Base-by-base conservation (phyloP, 2,113 vertebrate species). In the Calypte anna region DNA sequence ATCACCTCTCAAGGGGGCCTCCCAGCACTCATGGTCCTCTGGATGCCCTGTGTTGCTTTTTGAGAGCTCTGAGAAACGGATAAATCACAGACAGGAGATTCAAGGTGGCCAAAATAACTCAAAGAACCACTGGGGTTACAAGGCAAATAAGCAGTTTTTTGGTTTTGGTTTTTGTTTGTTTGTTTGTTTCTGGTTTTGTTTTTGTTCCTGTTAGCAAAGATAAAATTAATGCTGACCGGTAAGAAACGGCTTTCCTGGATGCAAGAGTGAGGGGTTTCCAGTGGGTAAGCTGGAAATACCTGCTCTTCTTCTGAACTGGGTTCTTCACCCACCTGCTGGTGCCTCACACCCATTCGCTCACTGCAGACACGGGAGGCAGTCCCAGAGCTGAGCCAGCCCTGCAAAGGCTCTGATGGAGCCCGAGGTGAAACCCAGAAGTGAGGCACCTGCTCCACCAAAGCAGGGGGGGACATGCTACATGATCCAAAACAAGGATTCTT, bases 341-440 rank as follows among this genome's bases (percentile, higher is more conserved):
- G 48, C 20, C 25, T 51, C 14, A 10, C 36, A 25, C 15, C 9
- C 38, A 6, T 33, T 38, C 64, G 12, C 12, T 62, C 43, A 1
- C 22, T 58, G 66, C 50, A 57, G 53, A 20, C 28, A 19, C 0
- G 0, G 43, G 36, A 74, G 38, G 9, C 1, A 2, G 14, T 50
- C 62, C 30, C 20, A 51, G 28, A 31, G 78, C 53, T 72, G 62
- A 15, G 1, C 1, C 31, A 64, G 66, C 36, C 59, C 48, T 19
- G 33, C 28, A 33, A 72, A 63, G 12, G 23, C 2, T 2, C 57
- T 79, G 62, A n/a, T 24, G 33, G 24, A 82, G 22, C 31, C 46
- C 40, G 23, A 4, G 5, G 9, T 14, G 40, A 38, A 77, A 44
- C 6, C 54, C 46, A 21, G 78, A 66, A 51, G 24, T 0, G 6